Evolutionary conservation across 2,888 invertebrate genomes (phyloP).

Genomic region (Agapetus fuscipes): DNA sequence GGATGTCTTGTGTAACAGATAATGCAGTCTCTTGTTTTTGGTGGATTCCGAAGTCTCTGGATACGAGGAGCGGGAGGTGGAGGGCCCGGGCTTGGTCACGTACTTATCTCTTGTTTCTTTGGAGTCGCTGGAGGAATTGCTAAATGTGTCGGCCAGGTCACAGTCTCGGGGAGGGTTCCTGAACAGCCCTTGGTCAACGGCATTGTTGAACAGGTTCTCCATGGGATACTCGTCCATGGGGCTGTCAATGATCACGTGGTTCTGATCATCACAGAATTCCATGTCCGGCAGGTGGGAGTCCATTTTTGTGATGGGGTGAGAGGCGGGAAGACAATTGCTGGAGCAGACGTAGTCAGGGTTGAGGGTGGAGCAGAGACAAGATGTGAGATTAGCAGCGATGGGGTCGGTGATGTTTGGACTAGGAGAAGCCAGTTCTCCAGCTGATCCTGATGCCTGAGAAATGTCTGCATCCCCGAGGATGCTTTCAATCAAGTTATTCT

Average conservation of each 20-base stretch:
- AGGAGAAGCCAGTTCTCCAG: conserved; percentile 1
- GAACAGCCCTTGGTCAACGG: conserved; percentile 41
- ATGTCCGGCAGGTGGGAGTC: conserved; percentile 27
- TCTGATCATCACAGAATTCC: conserved; percentile 40
- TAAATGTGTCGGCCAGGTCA: neutral
- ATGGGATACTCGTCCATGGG: conserved; percentile 44
- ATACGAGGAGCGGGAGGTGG: neutral
- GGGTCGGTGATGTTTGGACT: conserved; percentile 26
- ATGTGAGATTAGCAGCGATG: conserved; percentile 36
- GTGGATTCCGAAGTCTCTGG: conserved; percentile 32
- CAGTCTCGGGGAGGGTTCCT: neutral
- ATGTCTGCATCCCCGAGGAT: conserved; percentile 10
- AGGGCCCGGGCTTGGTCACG: neutral
- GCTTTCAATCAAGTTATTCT: conserved; percentile 18
- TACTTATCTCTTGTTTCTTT: conserved; percentile 21
- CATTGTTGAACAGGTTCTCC: conserved; percentile 43
- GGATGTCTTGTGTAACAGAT: conserved; percentile 42
- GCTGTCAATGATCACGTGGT: conserved; percentile 41
- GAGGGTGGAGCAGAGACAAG: conserved; percentile 34
- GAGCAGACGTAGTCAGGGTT: conserved; percentile 22
- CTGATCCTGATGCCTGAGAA: conserved; percentile 5
- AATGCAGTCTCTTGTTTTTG: conserved; percentile 44
- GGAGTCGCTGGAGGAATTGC: neutral
- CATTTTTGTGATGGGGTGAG: conserved; percentile 7
- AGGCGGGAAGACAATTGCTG: conserved; percentile 12